Evolutionary conservation across 2,797 vertebrate genomes (phyloP), one percentile per base, ranked within the genome.

Genomic region (Nasua narica): DNA sequence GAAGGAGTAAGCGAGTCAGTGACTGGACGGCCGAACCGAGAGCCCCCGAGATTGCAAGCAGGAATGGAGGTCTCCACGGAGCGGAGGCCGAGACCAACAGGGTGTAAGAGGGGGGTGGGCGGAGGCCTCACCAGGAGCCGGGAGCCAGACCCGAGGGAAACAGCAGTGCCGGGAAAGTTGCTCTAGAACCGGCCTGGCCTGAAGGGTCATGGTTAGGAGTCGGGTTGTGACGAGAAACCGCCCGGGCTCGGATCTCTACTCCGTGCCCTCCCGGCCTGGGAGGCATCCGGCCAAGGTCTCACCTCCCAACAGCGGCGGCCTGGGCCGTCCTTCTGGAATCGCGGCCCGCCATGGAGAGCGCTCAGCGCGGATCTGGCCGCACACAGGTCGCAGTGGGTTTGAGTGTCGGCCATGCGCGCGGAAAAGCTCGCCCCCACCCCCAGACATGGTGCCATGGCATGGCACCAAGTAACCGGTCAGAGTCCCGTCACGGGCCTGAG

Each of bases 231-330:
- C 16, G 3, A 32, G 23, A 54, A n/a, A 21, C 15, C 4, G 0
- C 69, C n/a, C 0, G 2, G 40, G 16, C 46, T 25, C 48, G n/a
- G 37, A 27, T 23, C 12, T 10, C 32, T 40, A 12, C 21, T 13
- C 27, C 9, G 9, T 15, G 3, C 14, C 6, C 0, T 37, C 2
- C 65, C n/a, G 8, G 9, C 0, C 0, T 43, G 13, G 13, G 13
- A 27, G 69, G 70, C 13, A 1, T 43, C 1, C 1, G 11, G 11
- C 69, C 69, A 13, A 2, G 21, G 69, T 13, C 13, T 65, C 3
- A 14, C 46, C 58, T 87, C 40, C 60, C 6, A 16, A n/a, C 4
- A 16, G 35, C 5, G 2, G 58, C 69, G 7, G 23, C 12, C 65
- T 37, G 3, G 4, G 13, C 16, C 2, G 0, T 15, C 3, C 6